A percentile compares a stretch with the other conserved stretches of the same genome.
Conservation (phyloP, 2,797 vertebrate genomes). For the Myoxocephalus aenaeus region DNA sequence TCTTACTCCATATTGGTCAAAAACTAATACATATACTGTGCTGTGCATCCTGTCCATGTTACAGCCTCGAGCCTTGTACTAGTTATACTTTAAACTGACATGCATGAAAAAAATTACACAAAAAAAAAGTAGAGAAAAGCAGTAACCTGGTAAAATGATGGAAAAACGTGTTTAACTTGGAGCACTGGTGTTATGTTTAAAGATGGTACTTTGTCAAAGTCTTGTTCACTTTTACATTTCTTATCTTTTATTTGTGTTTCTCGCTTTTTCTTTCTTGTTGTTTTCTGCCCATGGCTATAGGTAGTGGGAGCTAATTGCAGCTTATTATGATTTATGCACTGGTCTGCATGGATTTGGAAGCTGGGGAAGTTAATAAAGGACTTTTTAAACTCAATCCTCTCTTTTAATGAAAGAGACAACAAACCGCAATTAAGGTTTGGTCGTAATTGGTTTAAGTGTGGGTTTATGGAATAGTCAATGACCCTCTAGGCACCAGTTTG, state of each 20-base stretch:
- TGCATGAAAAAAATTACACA: neutral
- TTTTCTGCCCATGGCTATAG: slow-evolving; percentile 28
- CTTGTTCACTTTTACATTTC: slow-evolving; percentile 1
- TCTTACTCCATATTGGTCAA: slow-evolving; percentile 65
- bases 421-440: slow-evolving; percentile 58
- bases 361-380: slow-evolving; percentile 44
- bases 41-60: slow-evolving; percentile 11
- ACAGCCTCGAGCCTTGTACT: slow-evolving; percentile 11
- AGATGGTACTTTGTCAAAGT: slow-evolving; percentile 17
- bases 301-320: slow-evolving; percentile 41
- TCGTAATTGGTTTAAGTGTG: slow-evolving; percentile 77
- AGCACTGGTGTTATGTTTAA: slow-evolving; percentile 2
- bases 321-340: slow-evolving; percentile 66
- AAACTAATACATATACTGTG: slow-evolving; percentile 50
- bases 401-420: slow-evolving; percentile 57
- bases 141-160: neutral
- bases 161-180: neutral
- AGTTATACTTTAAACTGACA: neutral
- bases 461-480: slow-evolving; percentile 69
- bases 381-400: slow-evolving; percentile 17
- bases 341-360: slow-evolving; percentile 50
- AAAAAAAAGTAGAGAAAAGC: neutral
- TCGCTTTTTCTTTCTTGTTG: neutral
- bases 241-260: slow-evolving; percentile 32
- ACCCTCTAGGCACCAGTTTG: slow-evolving; percentile 71